Evolutionary conservation across 2,113 vertebrate genomes (phyloP), one percentile per base, ranked within the genome.

Genomic region (Gobius niger): DNA sequence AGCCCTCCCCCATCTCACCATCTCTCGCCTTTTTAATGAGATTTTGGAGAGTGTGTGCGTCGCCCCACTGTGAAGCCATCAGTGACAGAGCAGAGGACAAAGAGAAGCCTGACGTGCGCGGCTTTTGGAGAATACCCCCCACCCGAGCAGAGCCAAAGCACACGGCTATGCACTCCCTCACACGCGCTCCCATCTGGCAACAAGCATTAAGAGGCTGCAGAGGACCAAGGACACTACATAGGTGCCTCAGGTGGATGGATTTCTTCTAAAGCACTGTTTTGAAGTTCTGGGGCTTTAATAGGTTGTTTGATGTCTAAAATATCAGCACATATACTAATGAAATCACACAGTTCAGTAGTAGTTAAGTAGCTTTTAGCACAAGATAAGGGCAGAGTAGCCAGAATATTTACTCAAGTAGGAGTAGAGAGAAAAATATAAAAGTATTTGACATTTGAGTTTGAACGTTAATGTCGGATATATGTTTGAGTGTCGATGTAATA

Each of bases 181-280:
- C 53, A 47, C 51, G 62, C 72, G 53, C 63, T 85, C 89, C 92
- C 91, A 93, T 93, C 93, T 93, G 92, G 88, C 85, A 70, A 70
- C 70, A 77, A 62, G 65, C 78, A 85, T 81, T 84, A 82, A 82
- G 83, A 85, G 84, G 62, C 61, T 85, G 81, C 90, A 86, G 11
- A 12, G 18, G 13, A 10, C 14, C 68, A 76, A 69, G 65, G 66
- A 70, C 2, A 41, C 52, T 66, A 42, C 57, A 42, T 40, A 60
- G 57, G 57, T 42, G 34, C 57, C 34, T 60, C 34, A 60, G 57
- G 13, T 60, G 57, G 34, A 42, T 15, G 13, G 56, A 7, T 60
- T 8, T 9, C 14, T 50, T 47, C 47, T 44, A 56, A 12, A 50
- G 7, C 19, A 15, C 7, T 42, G n/a, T 60, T 41, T 41, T n/a